Percentiles rank a stretch among this genome's conserved stretches.
Conservation (phyloP, 2,113 vertebrate species). For the Gobiocypris rarus region DNA sequence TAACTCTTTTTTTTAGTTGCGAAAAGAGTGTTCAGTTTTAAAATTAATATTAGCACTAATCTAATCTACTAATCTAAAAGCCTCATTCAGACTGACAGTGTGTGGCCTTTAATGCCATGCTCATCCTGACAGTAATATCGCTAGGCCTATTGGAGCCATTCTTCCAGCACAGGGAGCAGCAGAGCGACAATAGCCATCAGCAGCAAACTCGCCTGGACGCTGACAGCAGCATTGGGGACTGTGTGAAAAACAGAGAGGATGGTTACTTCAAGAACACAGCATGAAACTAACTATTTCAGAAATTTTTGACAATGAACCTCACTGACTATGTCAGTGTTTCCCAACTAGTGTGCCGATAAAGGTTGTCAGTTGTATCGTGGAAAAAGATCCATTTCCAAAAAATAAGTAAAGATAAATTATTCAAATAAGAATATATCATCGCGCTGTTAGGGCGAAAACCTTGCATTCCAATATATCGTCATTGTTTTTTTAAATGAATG, state of each 20-base stretch:
- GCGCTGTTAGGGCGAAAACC: too few relatives aligned
- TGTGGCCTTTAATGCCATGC: neutral
- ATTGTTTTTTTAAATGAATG: too few relatives aligned
- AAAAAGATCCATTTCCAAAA: too few relatives aligned
- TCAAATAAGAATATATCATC: too few relatives aligned
- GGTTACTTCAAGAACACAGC: neutral
- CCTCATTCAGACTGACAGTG: slow-evolving; percentile 51
- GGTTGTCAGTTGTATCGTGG: too few relatives aligned
- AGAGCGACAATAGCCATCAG: slow-evolving; percentile 13
- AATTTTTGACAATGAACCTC: neutral
- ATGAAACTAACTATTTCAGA: neutral
- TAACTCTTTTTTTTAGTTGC: neutral
- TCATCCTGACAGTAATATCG: neutral
- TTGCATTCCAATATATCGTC: too few relatives aligned
- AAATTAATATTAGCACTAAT: too few relatives aligned
- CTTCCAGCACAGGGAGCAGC: neutral
- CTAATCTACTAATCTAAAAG: neutral
- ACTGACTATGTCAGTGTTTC: neutral
- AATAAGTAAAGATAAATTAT: too few relatives aligned
- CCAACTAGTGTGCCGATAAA: too few relatives aligned
- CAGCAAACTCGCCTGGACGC: slow-evolving; percentile 12
- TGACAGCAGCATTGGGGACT: slow-evolving; percentile 3
- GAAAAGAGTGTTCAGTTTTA: neutral
- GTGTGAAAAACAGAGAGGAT: slow-evolving; percentile 9
- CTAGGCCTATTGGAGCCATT: neutral